A percentile compares a stretch with the other conserved stretches of the same genome.
phyloP scores from a whole-genome alignment of 2,797 vertebrate genomes.

The Mustela erminea region DNA sequence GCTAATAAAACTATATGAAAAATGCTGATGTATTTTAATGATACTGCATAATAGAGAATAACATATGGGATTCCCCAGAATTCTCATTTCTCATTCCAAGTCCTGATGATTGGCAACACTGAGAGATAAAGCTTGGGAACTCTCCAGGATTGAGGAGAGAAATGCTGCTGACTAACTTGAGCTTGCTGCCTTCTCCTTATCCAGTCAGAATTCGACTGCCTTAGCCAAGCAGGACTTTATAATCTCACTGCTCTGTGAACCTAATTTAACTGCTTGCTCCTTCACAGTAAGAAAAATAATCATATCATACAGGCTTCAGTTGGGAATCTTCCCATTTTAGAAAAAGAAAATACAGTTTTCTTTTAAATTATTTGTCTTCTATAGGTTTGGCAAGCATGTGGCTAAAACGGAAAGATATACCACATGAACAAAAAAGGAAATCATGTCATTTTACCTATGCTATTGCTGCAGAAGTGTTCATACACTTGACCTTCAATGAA shows the following conservation, averaged over 20 bases:
- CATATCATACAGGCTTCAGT: background rate
- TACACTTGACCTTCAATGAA: background rate
- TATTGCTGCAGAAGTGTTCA: background rate
- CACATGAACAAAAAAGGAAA: background rate
- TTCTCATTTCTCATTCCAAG: background rate
- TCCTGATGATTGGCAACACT: background rate
- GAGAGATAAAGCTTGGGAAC: background rate
- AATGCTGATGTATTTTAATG: slow-evolving; percentile 1
- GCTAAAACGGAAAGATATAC: background rate
- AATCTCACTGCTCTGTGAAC: background rate
- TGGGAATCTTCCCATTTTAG: background rate
- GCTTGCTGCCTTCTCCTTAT: background rate
- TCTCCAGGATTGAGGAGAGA: background rate
- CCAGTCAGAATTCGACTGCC: background rate
- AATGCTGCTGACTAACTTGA: background rate
- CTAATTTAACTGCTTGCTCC: background rate
- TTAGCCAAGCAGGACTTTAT: background rate
- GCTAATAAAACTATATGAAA: background rate
- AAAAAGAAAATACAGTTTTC: background rate
- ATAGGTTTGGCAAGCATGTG: background rate
- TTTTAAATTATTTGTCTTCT: background rate
- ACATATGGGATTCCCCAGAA: background rate
- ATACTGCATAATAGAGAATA: background rate
- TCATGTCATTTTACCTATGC: background rate
- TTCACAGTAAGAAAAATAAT: slow-evolving; percentile 10